Base-by-base conservation (phyloP, 2,797 vertebrate species). In the Molossus alvarezi region DNA sequence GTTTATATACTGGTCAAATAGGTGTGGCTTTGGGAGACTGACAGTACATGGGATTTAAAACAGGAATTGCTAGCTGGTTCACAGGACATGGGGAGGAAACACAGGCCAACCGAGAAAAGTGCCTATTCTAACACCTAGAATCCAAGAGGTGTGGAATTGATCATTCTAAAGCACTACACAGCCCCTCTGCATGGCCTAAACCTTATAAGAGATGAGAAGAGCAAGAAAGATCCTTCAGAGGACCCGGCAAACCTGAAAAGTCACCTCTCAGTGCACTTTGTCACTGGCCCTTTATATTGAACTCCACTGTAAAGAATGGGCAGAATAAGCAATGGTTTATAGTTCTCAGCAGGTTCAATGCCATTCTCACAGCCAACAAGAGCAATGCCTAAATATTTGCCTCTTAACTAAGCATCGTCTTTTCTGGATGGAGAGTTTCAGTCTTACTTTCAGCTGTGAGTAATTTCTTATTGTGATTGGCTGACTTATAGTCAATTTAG, bases 401-500 rank as follows among this genome's bases (percentile, higher is more conserved):
- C 89, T 86, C 92, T 51, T 81, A 69, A 96, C 77, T 37, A 83
- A 72, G 92, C 4, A 0, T 10, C 12, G 4, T 92, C 75, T 41
- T 86, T 95, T 89, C 79, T 96, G 33, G 79, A 60, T 79, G 33
- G 65, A 93, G 69, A 88, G 37, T 12, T 88, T 95, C 33, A 90
- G 96, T 94, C 96, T 97, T 58, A 95, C 89, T 83, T 97, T 98
- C 76, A 96, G 87, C 86, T 93, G 62, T 90, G 91, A 97, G 88
- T 94, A 97, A 96, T 84, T 84, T 41, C 14, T 83, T 89, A 96
- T 97, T 95, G 67, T 95, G 92, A 98, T 88, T 71, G 95, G 95
- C 55, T 97, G 93, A 85, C 96, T 97, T 17, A 1, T 96, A 97
- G 94, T 85, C 92, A 96, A 91, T 98, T 97, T 95, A 95, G 95